phyloP scores from a whole-genome alignment of 2,888 invertebrate genomes.

The Resseliella maxima region DNA sequence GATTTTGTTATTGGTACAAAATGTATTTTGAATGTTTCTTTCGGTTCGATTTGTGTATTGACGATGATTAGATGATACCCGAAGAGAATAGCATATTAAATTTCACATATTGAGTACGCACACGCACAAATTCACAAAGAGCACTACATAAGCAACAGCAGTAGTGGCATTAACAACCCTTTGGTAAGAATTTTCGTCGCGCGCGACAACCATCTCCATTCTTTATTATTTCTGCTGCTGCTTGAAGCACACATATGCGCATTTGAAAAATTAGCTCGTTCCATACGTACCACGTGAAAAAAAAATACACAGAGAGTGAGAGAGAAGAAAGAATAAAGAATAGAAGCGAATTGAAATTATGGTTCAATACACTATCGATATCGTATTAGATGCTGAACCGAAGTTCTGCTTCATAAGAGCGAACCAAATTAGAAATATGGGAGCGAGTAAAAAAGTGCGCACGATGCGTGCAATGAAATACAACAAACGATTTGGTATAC shows the following conservation, averaged over 20 bases:
- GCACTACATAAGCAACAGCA: neutral
- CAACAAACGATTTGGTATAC: conserved; percentile 1
- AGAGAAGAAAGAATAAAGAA: neutral
- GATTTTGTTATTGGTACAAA: conserved; percentile 38
- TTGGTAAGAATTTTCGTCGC: neutral
- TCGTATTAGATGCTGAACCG: conserved; percentile 12
- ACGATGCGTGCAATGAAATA: conserved; percentile 14
- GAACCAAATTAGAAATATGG: conserved; percentile 23
- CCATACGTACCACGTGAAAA: neutral
- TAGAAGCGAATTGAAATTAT: conserved; percentile 43
- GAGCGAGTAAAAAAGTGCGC: conserved; percentile 26
- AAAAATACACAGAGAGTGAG: neutral
- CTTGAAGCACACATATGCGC: conserved; percentile 40
- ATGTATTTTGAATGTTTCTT: conserved; percentile 49
- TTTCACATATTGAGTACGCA: conserved; percentile 54
- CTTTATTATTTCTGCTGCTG: neutral
- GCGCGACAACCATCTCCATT: neutral
- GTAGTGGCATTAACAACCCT: conserved; percentile 41
- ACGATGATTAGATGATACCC: conserved; percentile 55
- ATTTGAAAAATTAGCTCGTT: conserved; percentile 54
- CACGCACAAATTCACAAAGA: conserved; percentile 42
- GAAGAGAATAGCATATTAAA: conserved; percentile 55
- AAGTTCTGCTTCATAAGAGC: conserved; percentile 29
- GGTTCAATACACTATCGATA: conserved; percentile 55
- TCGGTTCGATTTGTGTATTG: conserved; percentile 47